Evolutionary conservation across 2,113 vertebrate species (phyloP), one percentile per base, ranked within the genome.

Genomic region (Mus pahari): DNA sequence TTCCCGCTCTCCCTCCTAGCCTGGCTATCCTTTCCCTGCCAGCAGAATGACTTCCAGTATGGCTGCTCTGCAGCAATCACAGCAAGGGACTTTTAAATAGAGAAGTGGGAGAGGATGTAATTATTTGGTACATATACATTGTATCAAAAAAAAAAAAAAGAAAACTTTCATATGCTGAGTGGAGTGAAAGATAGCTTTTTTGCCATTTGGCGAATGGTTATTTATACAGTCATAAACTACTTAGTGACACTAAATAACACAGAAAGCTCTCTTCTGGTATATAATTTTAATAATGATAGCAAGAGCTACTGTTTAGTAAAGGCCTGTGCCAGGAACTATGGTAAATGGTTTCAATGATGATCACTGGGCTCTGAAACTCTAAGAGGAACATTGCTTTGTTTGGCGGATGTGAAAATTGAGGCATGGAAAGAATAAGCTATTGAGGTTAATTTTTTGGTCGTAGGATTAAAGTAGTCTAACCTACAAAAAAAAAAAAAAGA

Each of bases 201-300:
- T 93, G 92, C 22, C 62, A 60, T 2, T 45, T 86, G 36, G 77
- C 16, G 71, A 45, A 89, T 90, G 39, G 33, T 33, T 58, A 55
- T 13, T 62, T 86, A 84, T 42, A 84, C 68, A 17, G 17, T 92
- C 81, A 90, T 68, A 86, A 94, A 95, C 60, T 50, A 39, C 11
- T 90, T 77, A 26, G 58, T 64, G 74, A 60, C 31, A 58, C 83
- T 91, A 92, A 94, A 71, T 92, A 90, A 77, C 48, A 79, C 55
- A 81, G 33, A 75, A 96, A 87, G 22, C 64, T 89, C 14, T 84
- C 73, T 86, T 92, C 39, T 83, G 68, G 7, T 20, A 66, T 82
- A 78, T 82, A 74, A 53, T n/a, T n/a, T 42, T 86, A 94, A 90
- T 86, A 68, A 73, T 6, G 10, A 90, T 31, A 81, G 42, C 24